Evolutionary conservation across 2,888 invertebrate genomes (phyloP).

Genomic region (Bimastos eiseni): DNA sequence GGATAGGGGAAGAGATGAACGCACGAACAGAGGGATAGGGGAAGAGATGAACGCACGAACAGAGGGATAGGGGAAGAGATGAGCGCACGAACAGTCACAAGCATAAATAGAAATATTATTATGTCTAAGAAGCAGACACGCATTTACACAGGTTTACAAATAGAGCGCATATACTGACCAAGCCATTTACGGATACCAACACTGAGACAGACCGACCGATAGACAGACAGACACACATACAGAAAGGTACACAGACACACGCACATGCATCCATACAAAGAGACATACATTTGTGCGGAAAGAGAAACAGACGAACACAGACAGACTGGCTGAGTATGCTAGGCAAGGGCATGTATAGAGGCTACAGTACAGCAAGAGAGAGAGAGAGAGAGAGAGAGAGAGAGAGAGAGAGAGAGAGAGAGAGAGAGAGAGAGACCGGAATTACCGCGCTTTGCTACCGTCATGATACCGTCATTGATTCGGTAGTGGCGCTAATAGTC

Average conservation of each 20-base stretch:
- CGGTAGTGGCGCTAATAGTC: neutral
- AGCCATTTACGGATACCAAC: neutral
- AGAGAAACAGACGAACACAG: neutral
- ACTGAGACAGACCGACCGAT: neutral
- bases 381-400: too few species aligned
- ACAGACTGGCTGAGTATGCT: too few species aligned
- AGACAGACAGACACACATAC: neutral
- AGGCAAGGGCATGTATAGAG: too few species aligned
- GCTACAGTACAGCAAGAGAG: too few species aligned
- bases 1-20: neutral
- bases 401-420: neutral
- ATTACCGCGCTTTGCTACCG: neutral
- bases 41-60: neutral
- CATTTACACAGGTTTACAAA: too few species aligned
- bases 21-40: neutral
- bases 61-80: neutral
- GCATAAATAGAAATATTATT: too few species aligned
- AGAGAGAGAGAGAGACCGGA: neutral
- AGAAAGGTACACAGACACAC: neutral
- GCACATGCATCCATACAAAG: neutral
- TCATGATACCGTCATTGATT: neutral
- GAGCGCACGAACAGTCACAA: neutral
- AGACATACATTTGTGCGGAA: neutral
- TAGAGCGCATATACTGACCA: neutral
- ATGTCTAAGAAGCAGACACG: too few species aligned